Evolutionary conservation across 2,113 vertebrate species (phyloP).

Genomic region (Prinia subflava): DNA sequence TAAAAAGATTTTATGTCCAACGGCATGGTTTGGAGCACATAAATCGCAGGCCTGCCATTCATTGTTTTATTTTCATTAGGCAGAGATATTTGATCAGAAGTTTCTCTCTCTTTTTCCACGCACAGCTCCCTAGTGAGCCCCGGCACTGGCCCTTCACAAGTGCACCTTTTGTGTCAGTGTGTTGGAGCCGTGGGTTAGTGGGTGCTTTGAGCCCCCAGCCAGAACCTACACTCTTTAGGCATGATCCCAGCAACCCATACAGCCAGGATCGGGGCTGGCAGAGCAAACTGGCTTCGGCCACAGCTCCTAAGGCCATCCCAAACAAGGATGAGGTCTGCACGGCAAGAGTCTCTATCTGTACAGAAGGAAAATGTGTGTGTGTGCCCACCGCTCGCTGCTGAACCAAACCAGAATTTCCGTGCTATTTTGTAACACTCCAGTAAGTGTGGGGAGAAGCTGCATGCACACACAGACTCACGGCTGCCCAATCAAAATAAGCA

Average conservation of each 20-base stretch:
- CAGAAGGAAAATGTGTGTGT: background rate
- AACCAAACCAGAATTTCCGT: background rate
- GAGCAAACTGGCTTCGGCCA: background rate
- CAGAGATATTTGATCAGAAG: background rate
- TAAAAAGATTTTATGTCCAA: background rate
- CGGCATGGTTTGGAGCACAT: background rate
- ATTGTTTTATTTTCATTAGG: background rate
- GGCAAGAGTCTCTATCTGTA: background rate
- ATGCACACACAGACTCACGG: background rate
- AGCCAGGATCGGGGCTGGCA: background rate
- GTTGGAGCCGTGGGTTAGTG: background rate
- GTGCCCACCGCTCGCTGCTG: background rate
- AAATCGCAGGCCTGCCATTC: background rate
- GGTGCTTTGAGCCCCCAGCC: background rate
- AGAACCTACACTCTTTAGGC: background rate
- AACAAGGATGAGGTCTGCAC: background rate
- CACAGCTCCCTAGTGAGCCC: background rate
- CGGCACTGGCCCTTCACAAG: background rate
- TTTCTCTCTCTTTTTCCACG: background rate
- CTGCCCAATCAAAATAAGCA: conserved; percentile 39
- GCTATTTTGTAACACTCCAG: background rate
- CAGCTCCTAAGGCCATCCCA: background rate
- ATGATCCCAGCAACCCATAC: background rate
- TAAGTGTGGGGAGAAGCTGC: background rate
- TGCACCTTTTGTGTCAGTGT: background rate